Conservation (phyloP, 2,888 invertebrate species). For the Nysson spinosus region DNA sequence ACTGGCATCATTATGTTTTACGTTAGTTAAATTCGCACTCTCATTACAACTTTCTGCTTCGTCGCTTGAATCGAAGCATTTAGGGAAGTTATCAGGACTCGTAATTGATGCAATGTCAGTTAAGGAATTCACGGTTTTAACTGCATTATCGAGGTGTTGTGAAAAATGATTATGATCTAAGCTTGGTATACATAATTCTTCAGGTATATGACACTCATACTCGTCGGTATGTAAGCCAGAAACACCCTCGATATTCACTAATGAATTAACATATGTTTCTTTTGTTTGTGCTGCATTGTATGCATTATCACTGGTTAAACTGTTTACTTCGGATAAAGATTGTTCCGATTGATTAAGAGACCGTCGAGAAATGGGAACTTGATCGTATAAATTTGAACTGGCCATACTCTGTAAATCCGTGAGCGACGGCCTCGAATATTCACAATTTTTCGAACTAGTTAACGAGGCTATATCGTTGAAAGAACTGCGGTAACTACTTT, state of each 20-base stretch:
- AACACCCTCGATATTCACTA: constrained; percentile 48
- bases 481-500: constrained; percentile 67
- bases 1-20: constrained; percentile 34
- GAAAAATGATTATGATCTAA: constrained; percentile 28
- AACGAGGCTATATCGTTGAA: constrained; percentile 68
- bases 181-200: constrained; percentile 37
- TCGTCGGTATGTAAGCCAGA: constrained; percentile 47
- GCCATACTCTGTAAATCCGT: constrained; percentile 60
- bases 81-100: constrained; percentile 50
- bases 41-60: constrained; percentile 34
- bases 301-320: constrained; percentile 58
- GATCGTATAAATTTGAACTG: constrained; percentile 59
- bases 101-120: constrained; percentile 59
- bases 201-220: constrained; percentile 39
- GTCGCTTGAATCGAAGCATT: constrained; percentile 33
- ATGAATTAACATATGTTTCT: constrained; percentile 30
- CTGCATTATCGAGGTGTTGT: constrained; percentile 33
- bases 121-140: constrained; percentile 60
- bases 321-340: constrained; percentile 56
- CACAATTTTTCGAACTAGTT: constrained; percentile 64
- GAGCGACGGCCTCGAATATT: constrained; percentile 63
- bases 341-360: constrained; percentile 55
- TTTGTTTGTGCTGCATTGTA: constrained; percentile 35
- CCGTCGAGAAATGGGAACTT: constrained; percentile 54
- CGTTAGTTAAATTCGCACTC: constrained; percentile 38